These are phyloP conservation scores for Halyomorpha halys DNA, from an alignment of 1,140 invertebrate species.

Conservation along the genomic window DNA sequence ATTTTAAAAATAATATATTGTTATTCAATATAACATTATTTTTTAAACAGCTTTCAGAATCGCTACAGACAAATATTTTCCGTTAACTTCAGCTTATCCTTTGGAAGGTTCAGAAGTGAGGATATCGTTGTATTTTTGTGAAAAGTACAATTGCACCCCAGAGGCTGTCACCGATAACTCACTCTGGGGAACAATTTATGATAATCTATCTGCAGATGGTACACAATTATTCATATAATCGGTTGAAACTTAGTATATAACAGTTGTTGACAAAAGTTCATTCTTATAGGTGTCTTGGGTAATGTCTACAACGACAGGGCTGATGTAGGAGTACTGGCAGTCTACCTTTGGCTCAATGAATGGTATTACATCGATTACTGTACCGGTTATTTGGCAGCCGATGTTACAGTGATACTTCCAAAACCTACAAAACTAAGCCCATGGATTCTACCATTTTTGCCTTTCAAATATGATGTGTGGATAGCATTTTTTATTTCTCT, in stretches of 20 bases:
- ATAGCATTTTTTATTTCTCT: conserved; percentile 13
- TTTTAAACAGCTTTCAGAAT: not conserved
- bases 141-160: not conserved
- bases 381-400: conserved; percentile 32
- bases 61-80: not conserved
- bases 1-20: no score
- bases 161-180: not conserved
- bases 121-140: not conserved
- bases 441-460: conserved; percentile 21
- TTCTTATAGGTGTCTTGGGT: conserved; percentile 21
- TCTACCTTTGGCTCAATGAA: conserved; percentile 48
- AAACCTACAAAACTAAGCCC: conserved; percentile 13
- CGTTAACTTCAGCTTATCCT: not conserved
- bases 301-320: conserved; percentile 42
- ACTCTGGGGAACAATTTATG: not conserved
- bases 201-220: not conserved
- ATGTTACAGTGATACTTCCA: conserved; percentile 14
- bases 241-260: not conserved
- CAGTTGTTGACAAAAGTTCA: not conserved
- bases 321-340: conserved; percentile 46
- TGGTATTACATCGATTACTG: conserved; percentile 45
- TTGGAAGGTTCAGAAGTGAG: not conserved
- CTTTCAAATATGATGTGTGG: conserved; percentile 19
- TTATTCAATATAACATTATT: not conserved
- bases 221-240: not conserved